Evolutionary conservation across 1,140 invertebrate species (phyloP).

Genomic region (Diabrotica undecimpunctata): DNA sequence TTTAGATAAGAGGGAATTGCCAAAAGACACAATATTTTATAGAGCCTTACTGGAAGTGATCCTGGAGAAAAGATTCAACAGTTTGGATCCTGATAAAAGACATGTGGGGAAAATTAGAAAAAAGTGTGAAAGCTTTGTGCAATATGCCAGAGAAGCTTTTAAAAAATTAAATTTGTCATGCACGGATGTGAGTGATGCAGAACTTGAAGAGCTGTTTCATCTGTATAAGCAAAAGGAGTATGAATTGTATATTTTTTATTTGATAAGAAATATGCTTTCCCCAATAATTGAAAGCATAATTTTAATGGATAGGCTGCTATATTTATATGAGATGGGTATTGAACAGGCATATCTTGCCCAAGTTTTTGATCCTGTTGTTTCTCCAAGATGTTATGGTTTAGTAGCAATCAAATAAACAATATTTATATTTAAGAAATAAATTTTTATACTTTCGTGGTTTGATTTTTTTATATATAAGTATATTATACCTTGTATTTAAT

Average conservation of each 20-base stretch:
- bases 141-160: conserved; percentile 64
- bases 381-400: conserved; percentile 73
- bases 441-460: too few species aligned
- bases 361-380: conserved; percentile 73
- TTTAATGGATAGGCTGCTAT: conserved; percentile 79
- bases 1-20: conserved; percentile 52
- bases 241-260: conserved; percentile 76
- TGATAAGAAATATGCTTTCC: conserved; percentile 73
- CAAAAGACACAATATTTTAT: conserved; percentile 64
- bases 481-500: too few species aligned
- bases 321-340: conserved; percentile 67
- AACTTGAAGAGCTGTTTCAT: conserved; percentile 48
- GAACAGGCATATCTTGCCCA: conserved; percentile 62
- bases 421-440: background rate
- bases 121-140: conserved; percentile 57
- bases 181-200: conserved; percentile 40
- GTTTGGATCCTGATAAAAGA: conserved; percentile 43
- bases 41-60: conserved; percentile 70
- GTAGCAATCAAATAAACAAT: conserved; percentile 52
- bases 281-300: conserved; percentile 82
- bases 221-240: conserved; percentile 53
- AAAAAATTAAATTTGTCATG: conserved; percentile 51
- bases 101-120: conserved; percentile 52
- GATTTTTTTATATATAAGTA: too few species aligned
- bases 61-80: conserved; percentile 45